Base-by-base conservation (phyloP, 2,888 invertebrate species). In the Conus canariensis region DNA sequence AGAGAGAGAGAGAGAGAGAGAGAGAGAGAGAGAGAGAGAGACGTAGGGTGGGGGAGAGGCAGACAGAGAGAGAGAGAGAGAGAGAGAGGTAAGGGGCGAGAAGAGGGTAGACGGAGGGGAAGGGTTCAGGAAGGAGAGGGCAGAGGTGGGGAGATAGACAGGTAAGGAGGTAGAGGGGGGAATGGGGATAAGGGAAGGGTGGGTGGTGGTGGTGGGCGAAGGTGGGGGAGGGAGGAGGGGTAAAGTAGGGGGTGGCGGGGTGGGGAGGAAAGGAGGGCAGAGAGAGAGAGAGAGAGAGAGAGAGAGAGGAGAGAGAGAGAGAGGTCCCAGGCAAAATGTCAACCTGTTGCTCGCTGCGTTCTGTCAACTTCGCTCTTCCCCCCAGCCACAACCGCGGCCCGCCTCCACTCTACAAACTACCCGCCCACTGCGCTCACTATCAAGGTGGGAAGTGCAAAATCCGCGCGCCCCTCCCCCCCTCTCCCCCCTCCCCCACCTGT, bases 51-150 rank as follows among this genome's bases (percentile, higher is more conserved):
- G 22, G 12, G 22, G 70, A 70, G 14, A 70, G 70, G 12, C 1
- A 70, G 70, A 70, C n/a, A 70, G 70, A 70, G 70, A 70, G 70
- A 70, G 70, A 70, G 70, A 70, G 70, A 70, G 70, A 70, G 70
- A 70, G 70, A 22, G 22, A 70, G 70, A 70, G 22, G 19, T 8
- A 70, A 22, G n/a, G n/a, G 70, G n/a, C 22, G 19, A 22, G n/a
- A 22, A 70, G 70, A 45, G 45, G 45, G 45, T 45, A 45, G 45
- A 45, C 45, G 45, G 45, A 45, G 45, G 45, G 45, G 45, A 45
- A 45, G 45, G 45, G 45, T 45, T 45, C 2, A 45, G 45, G 45
- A 45, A 45, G 45, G 45, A 45, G 45, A 45, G 45, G 45, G 45
- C 45, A 45, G 45, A 3, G 45, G 45, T 45, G 45, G 45, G 45